phyloP scores from a whole-genome alignment of 1,140 invertebrate species.

The Phocides pigmalion region DNA sequence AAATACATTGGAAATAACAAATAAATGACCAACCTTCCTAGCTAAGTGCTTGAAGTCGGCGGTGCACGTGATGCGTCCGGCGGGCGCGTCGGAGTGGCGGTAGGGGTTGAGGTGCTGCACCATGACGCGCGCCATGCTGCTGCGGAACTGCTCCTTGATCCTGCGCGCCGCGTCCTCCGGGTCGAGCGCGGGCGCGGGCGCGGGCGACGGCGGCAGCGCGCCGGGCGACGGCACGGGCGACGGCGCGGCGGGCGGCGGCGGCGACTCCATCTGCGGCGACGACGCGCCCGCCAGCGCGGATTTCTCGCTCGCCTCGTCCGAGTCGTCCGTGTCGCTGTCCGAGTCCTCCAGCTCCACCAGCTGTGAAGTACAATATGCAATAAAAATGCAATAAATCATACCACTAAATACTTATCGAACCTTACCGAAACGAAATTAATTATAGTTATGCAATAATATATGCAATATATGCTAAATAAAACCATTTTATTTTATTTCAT shows the following conservation, averaged over 20 bases:
- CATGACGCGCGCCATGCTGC: slow-evolving; percentile 95
- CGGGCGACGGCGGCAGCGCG: background rate
- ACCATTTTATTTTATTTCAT: too few species aligned
- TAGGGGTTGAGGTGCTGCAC: slow-evolving; percentile 96
- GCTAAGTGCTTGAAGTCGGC: slow-evolving; percentile 98
- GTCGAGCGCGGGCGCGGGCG: slow-evolving; percentile 30
- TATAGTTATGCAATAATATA: too few species aligned
- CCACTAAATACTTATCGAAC: too few species aligned
- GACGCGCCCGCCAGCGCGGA: slow-evolving; percentile 9
- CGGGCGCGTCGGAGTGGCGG: slow-evolving; percentile 89
- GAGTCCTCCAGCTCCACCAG: slow-evolving; percentile 56
- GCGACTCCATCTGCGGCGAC: slow-evolving; percentile 7
- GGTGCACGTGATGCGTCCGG: slow-evolving; percentile 93
- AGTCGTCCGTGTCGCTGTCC: slow-evolving; percentile 52
- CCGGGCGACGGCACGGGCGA: background rate
- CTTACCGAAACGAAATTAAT: too few species aligned
- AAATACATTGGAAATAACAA: slow-evolving; percentile 12
- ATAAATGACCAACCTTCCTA: slow-evolving; percentile 90
- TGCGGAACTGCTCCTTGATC: slow-evolving; percentile 95
- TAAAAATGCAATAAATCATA: too few species aligned
- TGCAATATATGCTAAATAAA: too few species aligned
- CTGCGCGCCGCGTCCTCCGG: slow-evolving; percentile 83
- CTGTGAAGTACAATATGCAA: slow-evolving; percentile 28
- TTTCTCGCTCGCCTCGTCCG: slow-evolving; percentile 41
- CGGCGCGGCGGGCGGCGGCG: slow-evolving; percentile 1